These are phyloP conservation scores for Myripristis murdjan DNA, from an alignment of 2,797 vertebrate genomes.

Conservation along the genomic window DNA sequence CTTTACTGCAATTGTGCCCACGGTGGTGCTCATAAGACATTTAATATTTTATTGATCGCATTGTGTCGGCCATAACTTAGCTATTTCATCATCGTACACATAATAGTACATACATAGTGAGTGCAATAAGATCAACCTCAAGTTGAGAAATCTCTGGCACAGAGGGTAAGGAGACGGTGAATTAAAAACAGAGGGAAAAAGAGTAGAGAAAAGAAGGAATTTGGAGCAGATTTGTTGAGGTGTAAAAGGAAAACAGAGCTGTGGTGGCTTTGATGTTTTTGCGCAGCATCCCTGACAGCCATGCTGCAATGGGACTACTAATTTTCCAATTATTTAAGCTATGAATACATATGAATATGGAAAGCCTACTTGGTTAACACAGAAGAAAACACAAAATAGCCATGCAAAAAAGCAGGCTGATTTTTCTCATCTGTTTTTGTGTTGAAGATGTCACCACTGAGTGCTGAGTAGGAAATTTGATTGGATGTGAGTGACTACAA, in stretches of 20 bases:
- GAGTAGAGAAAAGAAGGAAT: constrained; percentile 65
- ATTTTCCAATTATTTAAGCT: constrained; percentile 66
- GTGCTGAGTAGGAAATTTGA: neutral
- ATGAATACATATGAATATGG: constrained; percentile 40
- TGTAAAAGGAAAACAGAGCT: constrained; percentile 73
- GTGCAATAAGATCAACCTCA: constrained; percentile 46
- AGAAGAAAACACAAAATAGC: constrained; percentile 50
- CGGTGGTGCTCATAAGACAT: neutral
- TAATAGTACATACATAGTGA: constrained; percentile 10
- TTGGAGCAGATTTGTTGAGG: constrained; percentile 78
- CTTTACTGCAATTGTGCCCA: neutral
- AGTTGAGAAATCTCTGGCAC: constrained; percentile 61
- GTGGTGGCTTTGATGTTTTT: constrained; percentile 74
- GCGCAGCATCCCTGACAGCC: constrained; percentile 69
- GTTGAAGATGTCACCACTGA: constrained; percentile 1
- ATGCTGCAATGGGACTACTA: constrained; percentile 59
- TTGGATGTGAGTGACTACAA: constrained; percentile 19
- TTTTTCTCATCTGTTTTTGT: constrained; percentile 29
- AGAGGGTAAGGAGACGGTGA: constrained; percentile 55
- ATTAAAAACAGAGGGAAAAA: constrained; percentile 50
- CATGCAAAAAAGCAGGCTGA: constrained; percentile 18
- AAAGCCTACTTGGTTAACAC: constrained; percentile 41
- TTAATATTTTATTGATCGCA: neutral
- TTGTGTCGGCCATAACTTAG: too few relatives aligned
- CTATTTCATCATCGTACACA: constrained; percentile 14